A percentile compares a stretch with the other conserved stretches of the same genome.
These are phyloP conservation scores for Neocrepidodera transversa DNA, from an alignment of 2,888 invertebrate genomes.

Conservation along the genomic window DNA sequence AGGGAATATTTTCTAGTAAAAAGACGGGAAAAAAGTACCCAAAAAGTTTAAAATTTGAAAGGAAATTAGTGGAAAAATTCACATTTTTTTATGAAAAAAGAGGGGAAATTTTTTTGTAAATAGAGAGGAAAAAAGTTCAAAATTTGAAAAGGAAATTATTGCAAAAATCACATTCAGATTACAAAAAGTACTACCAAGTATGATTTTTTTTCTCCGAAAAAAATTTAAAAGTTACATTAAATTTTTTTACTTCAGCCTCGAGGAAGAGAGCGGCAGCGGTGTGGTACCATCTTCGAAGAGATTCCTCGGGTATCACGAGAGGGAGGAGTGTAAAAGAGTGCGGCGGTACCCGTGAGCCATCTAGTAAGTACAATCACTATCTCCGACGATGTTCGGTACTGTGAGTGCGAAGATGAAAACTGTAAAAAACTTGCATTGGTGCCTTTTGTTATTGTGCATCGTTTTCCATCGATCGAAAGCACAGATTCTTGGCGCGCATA, in stretches of 20 bases:
- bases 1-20: too few relatives aligned
- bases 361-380: constrained; percentile 29
- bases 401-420: constrained; percentile 47
- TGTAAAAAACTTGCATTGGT: constrained; percentile 47
- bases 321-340: constrained; percentile 21
- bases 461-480: constrained; percentile 17
- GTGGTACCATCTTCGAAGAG: constrained; percentile 22
- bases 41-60: too few relatives aligned
- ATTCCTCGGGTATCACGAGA: constrained; percentile 4
- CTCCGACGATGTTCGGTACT: constrained; percentile 24
- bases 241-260: background rate
- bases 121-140: too few relatives aligned
- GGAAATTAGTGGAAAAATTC: too few relatives aligned
- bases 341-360: constrained; percentile 6
- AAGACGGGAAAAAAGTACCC: too few relatives aligned
- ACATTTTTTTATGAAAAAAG: too few relatives aligned
- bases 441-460: constrained; percentile 45
- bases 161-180: background rate
- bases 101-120: too few relatives aligned
- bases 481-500: constrained; percentile 22
- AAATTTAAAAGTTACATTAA: background rate
- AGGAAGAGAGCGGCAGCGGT: constrained; percentile 18
- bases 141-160: too few relatives aligned
- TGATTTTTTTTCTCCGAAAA: background rate
- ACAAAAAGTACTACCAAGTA: background rate